Percentiles rank a stretch among this genome's conserved stretches.
These are phyloP conservation scores for Augochlorella aurata DNA, from an alignment of 2,888 invertebrate species.

Conservation along the genomic window DNA sequence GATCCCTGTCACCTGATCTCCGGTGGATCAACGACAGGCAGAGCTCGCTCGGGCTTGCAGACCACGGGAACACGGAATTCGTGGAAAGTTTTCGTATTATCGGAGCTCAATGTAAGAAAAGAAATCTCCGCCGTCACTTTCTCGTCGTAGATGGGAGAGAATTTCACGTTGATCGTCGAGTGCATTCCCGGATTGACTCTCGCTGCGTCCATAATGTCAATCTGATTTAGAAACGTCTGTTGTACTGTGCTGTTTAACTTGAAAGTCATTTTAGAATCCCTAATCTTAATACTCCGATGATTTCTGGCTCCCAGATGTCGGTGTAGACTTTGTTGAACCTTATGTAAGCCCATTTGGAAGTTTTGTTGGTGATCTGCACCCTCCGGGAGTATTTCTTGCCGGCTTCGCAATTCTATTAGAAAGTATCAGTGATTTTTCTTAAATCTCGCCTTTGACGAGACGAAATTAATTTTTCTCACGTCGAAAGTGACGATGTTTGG, in stretches of 20 bases:
- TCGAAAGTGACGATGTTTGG: conserved; percentile 30
- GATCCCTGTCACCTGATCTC: conserved; percentile 27
- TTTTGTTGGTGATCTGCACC: conserved; percentile 54
- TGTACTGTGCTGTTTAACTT: not conserved
- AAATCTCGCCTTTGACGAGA: not conserved
- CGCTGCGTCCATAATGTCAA: conserved; percentile 56
- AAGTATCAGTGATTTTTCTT: not conserved
- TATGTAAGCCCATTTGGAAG: conserved; percentile 57
- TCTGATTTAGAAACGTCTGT: conserved; percentile 20
- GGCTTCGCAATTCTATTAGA: conserved; percentile 20
- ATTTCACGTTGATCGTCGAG: conserved; percentile 48
- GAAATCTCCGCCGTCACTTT: conserved; percentile 54
- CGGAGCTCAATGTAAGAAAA: conserved; percentile 57
- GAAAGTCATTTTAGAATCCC: not conserved
- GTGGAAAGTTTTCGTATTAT: conserved; percentile 47
- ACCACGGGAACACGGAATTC: conserved; percentile 55
- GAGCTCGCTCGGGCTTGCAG: conserved; percentile 24
- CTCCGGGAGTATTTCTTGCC: conserved; percentile 40
- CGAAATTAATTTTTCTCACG: not conserved
- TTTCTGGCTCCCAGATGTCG: conserved; percentile 45
- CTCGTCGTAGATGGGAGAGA: conserved; percentile 54
- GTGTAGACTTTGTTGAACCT: conserved; percentile 50
- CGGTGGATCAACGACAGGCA: conserved; percentile 29
- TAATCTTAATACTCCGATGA: conserved; percentile 39
- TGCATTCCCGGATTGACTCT: conserved; percentile 57